Base-by-base conservation (phyloP, 2,113 vertebrate species). In the Rana temporaria region DNA sequence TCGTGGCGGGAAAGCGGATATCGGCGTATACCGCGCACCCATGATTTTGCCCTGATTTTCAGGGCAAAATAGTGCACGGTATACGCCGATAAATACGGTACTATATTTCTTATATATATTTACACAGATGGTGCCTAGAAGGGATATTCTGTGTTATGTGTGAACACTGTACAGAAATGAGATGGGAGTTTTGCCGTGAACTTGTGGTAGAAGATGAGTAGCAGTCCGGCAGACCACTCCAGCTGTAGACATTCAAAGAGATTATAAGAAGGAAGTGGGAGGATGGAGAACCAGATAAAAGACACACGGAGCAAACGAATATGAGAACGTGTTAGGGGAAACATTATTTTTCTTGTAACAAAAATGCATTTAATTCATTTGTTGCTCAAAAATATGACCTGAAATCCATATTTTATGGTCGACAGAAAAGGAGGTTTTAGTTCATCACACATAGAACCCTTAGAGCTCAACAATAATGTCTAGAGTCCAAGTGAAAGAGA, bases 231-330 rank as follows among this genome's bases (percentile, higher is more conserved):
- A 63, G 60, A 63, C 20, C 60, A 63, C 24, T 63, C 60, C 60
- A 75, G 72, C 72, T 75, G 72, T 60, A 60, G 72, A 48, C 38
- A n/a, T 75, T 75, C 60, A 56, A 75, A 42, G 72, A 75, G 72
- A 75, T 75, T 62, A 75, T 62, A 42, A 42, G 56, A 22, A 62
- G 72, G 72, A 75, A 75, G 72, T 62, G 59, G 56, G 57, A 75
- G 72, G 57, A 75, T 60, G 56, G 56, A 30, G 32, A 57, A 60
- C 72, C 72, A 60, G 72, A 62, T 60, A 75, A 75, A 75, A 75
- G 72, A 60, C 72, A 75, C 72, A 75, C 62, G 72, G 57, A 75
- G 72, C 72, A 62, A 48, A 75, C 22, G 72, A 62, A 75, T 6
- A 62, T 42, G 72, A 75, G 57, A 75, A 75, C 32, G 56, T 75